phyloP scores from a whole-genome alignment of 1,140 invertebrate genomes.

The Reticulitermes speratus region DNA sequence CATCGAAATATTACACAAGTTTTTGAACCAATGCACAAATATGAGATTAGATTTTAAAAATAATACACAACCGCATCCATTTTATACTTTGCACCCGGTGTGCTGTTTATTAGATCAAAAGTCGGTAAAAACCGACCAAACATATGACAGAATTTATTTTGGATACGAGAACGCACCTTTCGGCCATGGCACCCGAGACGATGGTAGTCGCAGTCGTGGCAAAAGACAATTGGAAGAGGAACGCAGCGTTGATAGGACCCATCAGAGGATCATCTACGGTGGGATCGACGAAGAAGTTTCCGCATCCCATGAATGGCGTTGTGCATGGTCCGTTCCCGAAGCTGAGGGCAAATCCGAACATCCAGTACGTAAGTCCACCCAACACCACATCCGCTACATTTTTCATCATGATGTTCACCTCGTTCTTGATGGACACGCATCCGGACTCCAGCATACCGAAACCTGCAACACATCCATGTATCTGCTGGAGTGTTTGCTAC shows the following conservation, averaged over 20 bases:
- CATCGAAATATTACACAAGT: too few relatives aligned
- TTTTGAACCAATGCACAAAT: too few relatives aligned
- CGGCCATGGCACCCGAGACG: constrained; percentile 87
- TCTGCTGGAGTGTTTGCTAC: too few relatives aligned
- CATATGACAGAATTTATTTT: too few relatives aligned
- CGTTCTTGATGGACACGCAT: constrained; percentile 89
- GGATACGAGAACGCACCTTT: constrained; percentile 58
- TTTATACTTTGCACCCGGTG: background rate
- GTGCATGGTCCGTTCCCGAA: constrained; percentile 71
- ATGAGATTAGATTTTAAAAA: too few relatives aligned
- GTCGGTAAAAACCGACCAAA: background rate
- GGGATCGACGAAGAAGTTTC: constrained; percentile 69
- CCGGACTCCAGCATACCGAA: constrained; percentile 92
- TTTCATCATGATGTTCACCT: constrained; percentile 98
- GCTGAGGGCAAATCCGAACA: constrained; percentile 90
- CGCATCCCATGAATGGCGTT: constrained; percentile 73
- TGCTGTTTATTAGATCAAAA: background rate
- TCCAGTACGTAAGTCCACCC: constrained; percentile 91
- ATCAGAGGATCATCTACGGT: constrained; percentile 65
- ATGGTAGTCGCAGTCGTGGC: constrained; percentile 91
- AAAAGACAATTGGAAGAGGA: constrained; percentile 85
- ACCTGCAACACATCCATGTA: constrained; percentile 53
- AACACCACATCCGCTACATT: constrained; percentile 91
- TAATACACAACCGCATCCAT: too few relatives aligned
- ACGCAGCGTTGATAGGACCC: constrained; percentile 77